These are phyloP conservation scores for Ciconia nigra DNA, from an alignment of 2,797 vertebrate species.

Conservation along the genomic window DNA sequence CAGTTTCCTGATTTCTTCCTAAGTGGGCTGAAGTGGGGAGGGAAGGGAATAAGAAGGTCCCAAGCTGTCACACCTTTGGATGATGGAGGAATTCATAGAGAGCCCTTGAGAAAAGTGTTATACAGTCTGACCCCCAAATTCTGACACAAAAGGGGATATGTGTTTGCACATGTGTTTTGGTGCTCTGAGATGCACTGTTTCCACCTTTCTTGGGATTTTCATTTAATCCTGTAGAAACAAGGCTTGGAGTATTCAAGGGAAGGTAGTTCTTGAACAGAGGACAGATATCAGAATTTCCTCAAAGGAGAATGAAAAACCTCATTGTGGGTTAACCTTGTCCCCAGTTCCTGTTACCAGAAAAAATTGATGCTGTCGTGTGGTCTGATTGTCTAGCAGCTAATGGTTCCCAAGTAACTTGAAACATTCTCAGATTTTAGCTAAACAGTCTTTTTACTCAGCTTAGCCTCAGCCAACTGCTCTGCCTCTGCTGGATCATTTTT, in stretches of 20 bases:
- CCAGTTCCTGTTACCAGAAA: not conserved
- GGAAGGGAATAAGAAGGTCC: not conserved
- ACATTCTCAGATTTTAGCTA: not conserved
- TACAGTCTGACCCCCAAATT: not conserved
- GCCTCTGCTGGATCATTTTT: not conserved
- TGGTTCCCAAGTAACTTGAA: not conserved
- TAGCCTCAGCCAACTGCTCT: not conserved
- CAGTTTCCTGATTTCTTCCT: not conserved
- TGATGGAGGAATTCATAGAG: not conserved
- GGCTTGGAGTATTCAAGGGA: not conserved
- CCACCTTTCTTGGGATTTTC: not conserved
- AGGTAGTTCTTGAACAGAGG: not conserved
- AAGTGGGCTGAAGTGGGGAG: not conserved
- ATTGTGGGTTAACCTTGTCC: not conserved
- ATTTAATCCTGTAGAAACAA: not conserved
- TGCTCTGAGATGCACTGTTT: not conserved
- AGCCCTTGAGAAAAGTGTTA: not conserved
- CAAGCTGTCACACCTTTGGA: not conserved
- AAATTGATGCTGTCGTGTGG: rapidly evolving
- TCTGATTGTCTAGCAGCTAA: not conserved
- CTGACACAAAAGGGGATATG: not conserved
- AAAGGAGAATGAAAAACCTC: not conserved
- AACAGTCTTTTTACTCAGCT: not conserved
- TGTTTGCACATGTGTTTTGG: not conserved
- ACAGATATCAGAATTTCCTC: not conserved